A percentile compares a stretch with the other conserved stretches of the same genome.
phyloP scores from a whole-genome alignment of 2,113 vertebrate species.

The Camelus dromedarius region DNA sequence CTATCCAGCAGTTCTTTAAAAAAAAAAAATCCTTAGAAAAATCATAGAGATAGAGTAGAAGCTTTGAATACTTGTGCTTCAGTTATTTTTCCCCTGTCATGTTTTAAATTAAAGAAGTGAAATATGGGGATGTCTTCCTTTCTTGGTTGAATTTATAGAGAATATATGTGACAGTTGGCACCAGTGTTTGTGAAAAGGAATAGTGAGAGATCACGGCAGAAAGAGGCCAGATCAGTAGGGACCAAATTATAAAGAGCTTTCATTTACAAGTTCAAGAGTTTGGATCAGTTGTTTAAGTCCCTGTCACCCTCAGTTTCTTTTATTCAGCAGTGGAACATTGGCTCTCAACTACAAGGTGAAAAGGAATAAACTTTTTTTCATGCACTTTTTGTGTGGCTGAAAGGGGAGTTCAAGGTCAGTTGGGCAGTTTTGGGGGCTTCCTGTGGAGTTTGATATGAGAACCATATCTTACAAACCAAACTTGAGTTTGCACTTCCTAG shows the following conservation, averaged over 20 bases:
- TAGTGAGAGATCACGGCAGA: neutral
- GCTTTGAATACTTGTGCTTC: neutral
- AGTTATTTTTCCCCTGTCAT: neutral
- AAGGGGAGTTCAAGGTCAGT: neutral
- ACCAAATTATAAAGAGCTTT: neutral
- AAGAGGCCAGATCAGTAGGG: neutral
- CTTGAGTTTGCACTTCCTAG: constrained; percentile 61
- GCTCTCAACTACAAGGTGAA: neutral
- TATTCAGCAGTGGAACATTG: neutral
- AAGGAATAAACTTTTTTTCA: neutral
- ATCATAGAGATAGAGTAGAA: neutral
- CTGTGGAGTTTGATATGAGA: neutral
- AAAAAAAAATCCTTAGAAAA: neutral
- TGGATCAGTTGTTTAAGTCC: neutral
- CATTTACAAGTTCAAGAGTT: neutral
- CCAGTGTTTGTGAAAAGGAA: neutral
- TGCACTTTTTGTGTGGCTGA: neutral
- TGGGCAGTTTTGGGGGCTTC: neutral
- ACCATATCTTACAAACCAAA: constrained; percentile 36
- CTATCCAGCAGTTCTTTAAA: neutral
- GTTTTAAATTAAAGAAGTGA: neutral
- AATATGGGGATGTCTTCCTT: neutral
- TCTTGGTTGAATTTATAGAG: neutral
- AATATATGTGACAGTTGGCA: neutral
- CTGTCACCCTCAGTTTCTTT: neutral